These are phyloP conservation scores for Rafetus swinhoei DNA, from an alignment of 2,113 vertebrate genomes.

Conservation along the genomic window DNA sequence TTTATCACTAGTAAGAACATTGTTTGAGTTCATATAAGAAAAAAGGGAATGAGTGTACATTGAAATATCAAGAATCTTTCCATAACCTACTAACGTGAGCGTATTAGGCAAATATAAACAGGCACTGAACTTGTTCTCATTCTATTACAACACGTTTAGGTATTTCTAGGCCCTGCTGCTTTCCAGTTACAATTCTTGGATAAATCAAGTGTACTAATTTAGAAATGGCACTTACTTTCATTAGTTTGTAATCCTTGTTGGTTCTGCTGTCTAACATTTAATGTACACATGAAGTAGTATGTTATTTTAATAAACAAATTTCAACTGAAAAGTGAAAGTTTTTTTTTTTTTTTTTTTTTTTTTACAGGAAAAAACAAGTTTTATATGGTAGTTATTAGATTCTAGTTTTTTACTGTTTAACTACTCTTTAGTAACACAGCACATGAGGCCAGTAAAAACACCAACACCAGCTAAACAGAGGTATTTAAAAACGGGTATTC, in stretches of 20 bases:
- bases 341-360: background rate
- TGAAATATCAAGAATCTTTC: background rate
- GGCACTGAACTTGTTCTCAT: background rate
- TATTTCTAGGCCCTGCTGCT: background rate
- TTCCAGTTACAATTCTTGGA: background rate
- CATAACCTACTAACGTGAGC: background rate
- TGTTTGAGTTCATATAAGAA: no score
- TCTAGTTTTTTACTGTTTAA: background rate
- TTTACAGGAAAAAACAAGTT: background rate
- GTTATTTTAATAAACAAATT: background rate
- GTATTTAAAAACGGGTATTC: background rate
- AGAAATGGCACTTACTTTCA: background rate
- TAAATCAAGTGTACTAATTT: background rate
- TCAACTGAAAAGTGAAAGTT: background rate
- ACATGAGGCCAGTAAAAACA: background rate
- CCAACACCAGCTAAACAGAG: background rate
- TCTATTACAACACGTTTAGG: background rate
- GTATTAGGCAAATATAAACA: background rate
- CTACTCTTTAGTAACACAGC: background rate
- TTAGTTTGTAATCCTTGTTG: background rate
- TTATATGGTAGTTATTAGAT: background rate
- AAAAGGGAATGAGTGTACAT: no score
- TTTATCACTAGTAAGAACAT: background rate
- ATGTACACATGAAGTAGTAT: background rate
- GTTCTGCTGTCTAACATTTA: background rate